Percentiles rank a stretch among this genome's conserved stretches.
Evolutionary conservation across 2,888 invertebrate species (phyloP).

Genomic region (Onthophagus sagittarius): DNA sequence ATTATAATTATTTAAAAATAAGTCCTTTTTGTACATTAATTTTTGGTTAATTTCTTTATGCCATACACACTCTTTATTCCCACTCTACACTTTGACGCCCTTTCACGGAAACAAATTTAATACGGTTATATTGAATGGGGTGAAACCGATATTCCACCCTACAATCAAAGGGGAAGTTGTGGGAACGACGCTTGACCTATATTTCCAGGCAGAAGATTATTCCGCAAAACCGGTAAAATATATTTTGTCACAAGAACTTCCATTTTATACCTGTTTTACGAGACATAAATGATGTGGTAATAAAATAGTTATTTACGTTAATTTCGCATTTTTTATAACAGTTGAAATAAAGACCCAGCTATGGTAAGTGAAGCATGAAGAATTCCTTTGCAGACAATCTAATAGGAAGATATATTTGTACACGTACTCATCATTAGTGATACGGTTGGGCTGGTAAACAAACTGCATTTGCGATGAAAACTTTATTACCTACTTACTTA

Average conservation of each 20-base stretch:
- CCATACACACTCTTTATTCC: too few species aligned
- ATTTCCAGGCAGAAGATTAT: conserved; percentile 2
- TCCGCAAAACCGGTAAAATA: conserved; percentile 4
- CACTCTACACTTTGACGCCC: background rate
- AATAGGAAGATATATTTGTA: background rate
- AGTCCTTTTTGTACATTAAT: too few species aligned
- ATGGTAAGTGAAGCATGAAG: background rate
- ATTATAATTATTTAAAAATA: background rate
- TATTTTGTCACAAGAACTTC: background rate
- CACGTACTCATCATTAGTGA: background rate
- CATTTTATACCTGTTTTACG: background rate
- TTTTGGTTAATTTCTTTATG: too few species aligned
- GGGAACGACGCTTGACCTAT: conserved; percentile 8
- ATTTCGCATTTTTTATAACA: too few species aligned
- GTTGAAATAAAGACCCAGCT: background rate
- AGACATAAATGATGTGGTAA: background rate
- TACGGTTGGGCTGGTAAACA: background rate
- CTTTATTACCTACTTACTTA: background rate
- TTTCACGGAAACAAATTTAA: conserved; percentile 8
- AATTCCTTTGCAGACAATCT: background rate
- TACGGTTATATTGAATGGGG: conserved; percentile 3
- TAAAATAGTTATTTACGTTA: background rate
- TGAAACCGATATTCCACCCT: background rate
- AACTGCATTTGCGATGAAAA: background rate
- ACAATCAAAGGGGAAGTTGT: conserved; percentile 2